phyloP scores from a whole-genome alignment of 2,888 invertebrate genomes.

The Nematopogon swammerdamellus region DNA sequence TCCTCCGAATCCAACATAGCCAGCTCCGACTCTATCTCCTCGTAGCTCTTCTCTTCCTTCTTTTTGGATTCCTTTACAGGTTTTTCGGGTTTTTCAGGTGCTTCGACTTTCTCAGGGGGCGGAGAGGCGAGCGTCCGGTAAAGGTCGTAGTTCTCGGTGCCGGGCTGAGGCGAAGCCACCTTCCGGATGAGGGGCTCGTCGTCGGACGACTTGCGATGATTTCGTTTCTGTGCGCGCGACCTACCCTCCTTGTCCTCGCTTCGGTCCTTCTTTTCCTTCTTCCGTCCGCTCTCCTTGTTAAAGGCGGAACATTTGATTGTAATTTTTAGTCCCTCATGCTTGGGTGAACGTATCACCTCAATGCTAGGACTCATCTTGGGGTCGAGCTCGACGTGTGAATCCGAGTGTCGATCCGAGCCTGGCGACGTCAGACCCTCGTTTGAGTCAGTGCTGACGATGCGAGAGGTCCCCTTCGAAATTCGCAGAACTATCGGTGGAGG shows the following conservation, averaged over 20 bases:
- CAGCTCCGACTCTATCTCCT: slow-evolving; percentile 38
- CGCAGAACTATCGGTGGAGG: slow-evolving; percentile 84
- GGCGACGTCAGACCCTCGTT: slow-evolving; percentile 59
- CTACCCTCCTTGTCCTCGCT: slow-evolving; percentile 45
- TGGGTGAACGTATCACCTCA: slow-evolving; percentile 46
- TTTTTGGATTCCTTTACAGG: slow-evolving; percentile 23
- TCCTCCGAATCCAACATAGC: slow-evolving; percentile 33
- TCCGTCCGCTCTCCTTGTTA: slow-evolving; percentile 32
- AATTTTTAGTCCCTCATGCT: slow-evolving; percentile 50
- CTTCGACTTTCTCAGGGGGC: slow-evolving; percentile 17
- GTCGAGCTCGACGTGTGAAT: slow-evolving; percentile 39
- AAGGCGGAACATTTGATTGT: slow-evolving; percentile 47
- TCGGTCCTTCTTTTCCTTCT: slow-evolving; percentile 45
- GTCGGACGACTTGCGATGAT: slow-evolving; percentile 34
- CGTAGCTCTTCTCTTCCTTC: slow-evolving; percentile 21
- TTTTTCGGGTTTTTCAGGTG: not conserved
- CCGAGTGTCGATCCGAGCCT: slow-evolving; percentile 48
- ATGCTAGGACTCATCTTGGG: slow-evolving; percentile 40
- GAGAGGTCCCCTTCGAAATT: slow-evolving; percentile 76
- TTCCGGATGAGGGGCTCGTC: slow-evolving; percentile 32
- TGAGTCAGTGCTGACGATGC: slow-evolving; percentile 63
- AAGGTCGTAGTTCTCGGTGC: slow-evolving; percentile 46
- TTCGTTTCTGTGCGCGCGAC: slow-evolving; percentile 33
- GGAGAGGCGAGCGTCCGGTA: slow-evolving; percentile 54
- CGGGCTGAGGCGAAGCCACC: slow-evolving; percentile 48